Conservation (phyloP, 2,888 invertebrate genomes). For the Coenonympha glycerion region DNA sequence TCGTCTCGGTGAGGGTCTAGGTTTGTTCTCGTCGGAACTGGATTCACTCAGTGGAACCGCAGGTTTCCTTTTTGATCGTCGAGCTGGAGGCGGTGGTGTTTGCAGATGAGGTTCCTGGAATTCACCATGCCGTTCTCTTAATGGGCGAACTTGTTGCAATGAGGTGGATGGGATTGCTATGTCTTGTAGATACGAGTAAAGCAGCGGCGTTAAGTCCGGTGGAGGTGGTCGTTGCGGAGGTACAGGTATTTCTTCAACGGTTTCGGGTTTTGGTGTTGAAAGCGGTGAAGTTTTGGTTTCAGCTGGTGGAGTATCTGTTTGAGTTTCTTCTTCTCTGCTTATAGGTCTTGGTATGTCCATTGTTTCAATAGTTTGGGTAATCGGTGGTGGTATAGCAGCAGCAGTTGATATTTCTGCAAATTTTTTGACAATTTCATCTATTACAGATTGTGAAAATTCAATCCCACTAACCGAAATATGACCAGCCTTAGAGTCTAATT, state of each 20-base stretch:
- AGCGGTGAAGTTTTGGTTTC: conserved; percentile 30
- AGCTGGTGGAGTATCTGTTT: conserved; percentile 45
- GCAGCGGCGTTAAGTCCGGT: conserved; percentile 63
- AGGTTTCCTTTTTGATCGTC: conserved; percentile 68
- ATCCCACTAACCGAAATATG: conserved; percentile 81
- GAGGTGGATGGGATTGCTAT: conserved; percentile 67
- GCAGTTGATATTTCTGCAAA: conserved; percentile 63
- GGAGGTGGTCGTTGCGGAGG: conserved; percentile 69
- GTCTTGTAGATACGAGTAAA: conserved; percentile 74
- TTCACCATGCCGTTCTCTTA: conserved; percentile 55
- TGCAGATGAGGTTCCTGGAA: conserved; percentile 53
- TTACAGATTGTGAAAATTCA: conserved; percentile 80
- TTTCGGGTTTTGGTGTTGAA: conserved; percentile 34
- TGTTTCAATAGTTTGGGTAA: conserved; percentile 30
- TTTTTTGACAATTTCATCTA: conserved; percentile 79
- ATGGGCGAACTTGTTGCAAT: conserved; percentile 61
- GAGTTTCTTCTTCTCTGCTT: conserved; percentile 63
- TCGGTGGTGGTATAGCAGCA: conserved; percentile 17
- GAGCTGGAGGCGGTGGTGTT: conserved; percentile 59
- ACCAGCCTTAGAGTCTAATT: conserved; percentile 82
- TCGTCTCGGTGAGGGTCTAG: conserved; percentile 60
- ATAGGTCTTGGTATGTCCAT: conserved; percentile 41
- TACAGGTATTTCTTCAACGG: conserved; percentile 41
- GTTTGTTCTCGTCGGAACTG: conserved; percentile 69
- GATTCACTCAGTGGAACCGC: conserved; percentile 62